A percentile compares a stretch with the other conserved stretches of the same genome.
Conservation (phyloP, 30 jellyfish, hydroid and myxozoan genomes). For the Turritopsis dohrnii region DNA sequence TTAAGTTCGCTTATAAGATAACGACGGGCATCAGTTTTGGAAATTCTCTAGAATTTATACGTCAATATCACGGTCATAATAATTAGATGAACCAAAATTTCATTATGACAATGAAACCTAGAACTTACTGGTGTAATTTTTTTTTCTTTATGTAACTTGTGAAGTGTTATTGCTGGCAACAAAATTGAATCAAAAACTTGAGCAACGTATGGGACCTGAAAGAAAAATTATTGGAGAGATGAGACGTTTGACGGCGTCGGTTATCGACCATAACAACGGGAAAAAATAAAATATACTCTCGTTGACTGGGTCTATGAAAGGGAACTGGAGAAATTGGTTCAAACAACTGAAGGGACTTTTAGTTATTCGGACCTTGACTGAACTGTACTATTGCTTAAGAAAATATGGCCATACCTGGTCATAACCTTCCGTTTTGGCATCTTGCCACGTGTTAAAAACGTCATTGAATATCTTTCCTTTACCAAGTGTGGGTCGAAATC, state of each 20-base stretch:
- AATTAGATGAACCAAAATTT: not conserved
- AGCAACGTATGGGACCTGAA: conserved; percentile 69
- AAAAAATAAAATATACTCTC: not conserved
- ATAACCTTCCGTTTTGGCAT: conserved; percentile 22
- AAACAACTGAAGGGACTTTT: no score
- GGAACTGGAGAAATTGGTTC: not conserved
- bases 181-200: conserved; percentile 77
- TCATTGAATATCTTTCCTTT: conserved; percentile 40
- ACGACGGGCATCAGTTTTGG: conserved; percentile 38
- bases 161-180: conserved; percentile 75
- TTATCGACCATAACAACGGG: not conserved
- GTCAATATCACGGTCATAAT: not conserved
- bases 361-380: no score
- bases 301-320: not conserved
- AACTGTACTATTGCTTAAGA: no score
- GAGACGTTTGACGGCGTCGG: no score
- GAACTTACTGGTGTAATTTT: conserved; percentile 53
- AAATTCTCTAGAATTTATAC: conserved; percentile 27
- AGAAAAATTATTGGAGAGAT: conserved; percentile 1
- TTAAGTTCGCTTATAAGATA: conserved; percentile 54
- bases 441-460: conserved; percentile 44
- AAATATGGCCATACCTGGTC: conserved; percentile 5
- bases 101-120: not conserved
- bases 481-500: conserved; percentile 75
- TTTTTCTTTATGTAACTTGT: conserved; percentile 57